A percentile compares a stretch with the other conserved stretches of the same genome.
Evolutionary conservation across 2,797 vertebrate species (phyloP).

Genomic region (Aratinga solstitialis): DNA sequence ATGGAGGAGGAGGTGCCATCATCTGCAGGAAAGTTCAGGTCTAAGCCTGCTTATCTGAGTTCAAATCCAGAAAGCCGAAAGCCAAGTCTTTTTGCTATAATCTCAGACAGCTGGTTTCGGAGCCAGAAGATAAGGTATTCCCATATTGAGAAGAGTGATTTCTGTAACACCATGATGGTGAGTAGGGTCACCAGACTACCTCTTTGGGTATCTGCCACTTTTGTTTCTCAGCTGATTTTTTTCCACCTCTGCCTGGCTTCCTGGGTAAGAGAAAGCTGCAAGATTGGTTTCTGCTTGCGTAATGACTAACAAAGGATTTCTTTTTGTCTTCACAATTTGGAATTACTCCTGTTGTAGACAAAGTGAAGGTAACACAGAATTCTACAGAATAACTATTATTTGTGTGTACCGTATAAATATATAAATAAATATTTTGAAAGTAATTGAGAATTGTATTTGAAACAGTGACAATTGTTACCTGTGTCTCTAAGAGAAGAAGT

Average conservation of each 20-base stretch:
- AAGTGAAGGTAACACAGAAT: neutral
- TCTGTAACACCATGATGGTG: slow-evolving; percentile 10
- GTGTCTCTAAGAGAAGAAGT: neutral
- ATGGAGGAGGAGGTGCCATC: neutral
- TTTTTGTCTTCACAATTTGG: neutral
- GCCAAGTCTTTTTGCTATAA: neutral
- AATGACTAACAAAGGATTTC: neutral
- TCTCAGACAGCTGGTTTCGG: neutral
- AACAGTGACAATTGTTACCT: neutral
- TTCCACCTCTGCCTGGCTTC: neutral
- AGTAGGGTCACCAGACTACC: neutral
- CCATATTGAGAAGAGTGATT: neutral
- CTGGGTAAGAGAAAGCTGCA: neutral
- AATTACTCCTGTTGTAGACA: neutral
- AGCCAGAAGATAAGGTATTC: neutral
- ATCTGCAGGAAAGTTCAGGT: neutral
- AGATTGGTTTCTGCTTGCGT: neutral
- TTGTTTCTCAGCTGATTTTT: neutral
- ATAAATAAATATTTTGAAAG: neutral
- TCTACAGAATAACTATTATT: neutral
- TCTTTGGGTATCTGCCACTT: neutral
- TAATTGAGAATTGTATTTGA: neutral
- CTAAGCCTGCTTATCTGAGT: slow-evolving; percentile 25
- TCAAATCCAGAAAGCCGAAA: neutral
- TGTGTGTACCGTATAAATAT: neutral